Conservation (phyloP, 1,140 invertebrate species). For the Achroia grisella region DNA sequence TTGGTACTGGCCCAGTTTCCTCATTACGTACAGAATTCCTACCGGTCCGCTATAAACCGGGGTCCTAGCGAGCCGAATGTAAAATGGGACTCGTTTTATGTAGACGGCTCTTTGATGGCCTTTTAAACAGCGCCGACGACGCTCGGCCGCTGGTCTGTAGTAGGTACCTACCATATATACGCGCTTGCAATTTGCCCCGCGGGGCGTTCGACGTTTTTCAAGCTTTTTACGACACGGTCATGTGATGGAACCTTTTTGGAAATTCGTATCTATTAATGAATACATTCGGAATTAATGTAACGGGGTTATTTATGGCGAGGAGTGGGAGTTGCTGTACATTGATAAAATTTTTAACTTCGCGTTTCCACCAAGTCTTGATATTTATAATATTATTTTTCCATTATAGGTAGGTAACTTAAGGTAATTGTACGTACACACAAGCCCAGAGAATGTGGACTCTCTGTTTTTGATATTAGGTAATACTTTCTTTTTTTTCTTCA, state of each 20-base stretch:
- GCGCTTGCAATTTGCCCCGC: not conserved
- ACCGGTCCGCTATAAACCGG: slow-evolving; percentile 42
- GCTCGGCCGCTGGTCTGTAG: slow-evolving; percentile 1
- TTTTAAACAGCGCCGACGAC: slow-evolving; percentile 30
- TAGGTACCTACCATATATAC: not conserved
- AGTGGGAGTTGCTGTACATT: too few relatives aligned
- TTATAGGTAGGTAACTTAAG: too few relatives aligned
- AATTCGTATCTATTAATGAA: not conserved
- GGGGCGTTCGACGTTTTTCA: not conserved
- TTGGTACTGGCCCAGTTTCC: slow-evolving; percentile 30
- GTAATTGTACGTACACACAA: too few relatives aligned
- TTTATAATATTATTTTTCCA: too few relatives aligned
- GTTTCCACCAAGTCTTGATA: too few relatives aligned
- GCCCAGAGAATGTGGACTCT: too few relatives aligned
- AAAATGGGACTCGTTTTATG: slow-evolving; percentile 55
- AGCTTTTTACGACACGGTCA: slow-evolving; percentile 10
- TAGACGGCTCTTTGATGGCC: slow-evolving; percentile 53
- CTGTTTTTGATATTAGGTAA: too few relatives aligned
- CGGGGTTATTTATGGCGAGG: too few relatives aligned
- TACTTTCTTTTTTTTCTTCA: too few relatives aligned
- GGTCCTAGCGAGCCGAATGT: slow-evolving; percentile 46
- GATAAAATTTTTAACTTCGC: too few relatives aligned
- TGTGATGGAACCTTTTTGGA: slow-evolving; percentile 2
- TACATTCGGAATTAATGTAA: too few relatives aligned
- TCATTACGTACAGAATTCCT: slow-evolving; percentile 54